Base-by-base conservation (phyloP, 2,888 invertebrate species). In the Sipha maydis region DNA sequence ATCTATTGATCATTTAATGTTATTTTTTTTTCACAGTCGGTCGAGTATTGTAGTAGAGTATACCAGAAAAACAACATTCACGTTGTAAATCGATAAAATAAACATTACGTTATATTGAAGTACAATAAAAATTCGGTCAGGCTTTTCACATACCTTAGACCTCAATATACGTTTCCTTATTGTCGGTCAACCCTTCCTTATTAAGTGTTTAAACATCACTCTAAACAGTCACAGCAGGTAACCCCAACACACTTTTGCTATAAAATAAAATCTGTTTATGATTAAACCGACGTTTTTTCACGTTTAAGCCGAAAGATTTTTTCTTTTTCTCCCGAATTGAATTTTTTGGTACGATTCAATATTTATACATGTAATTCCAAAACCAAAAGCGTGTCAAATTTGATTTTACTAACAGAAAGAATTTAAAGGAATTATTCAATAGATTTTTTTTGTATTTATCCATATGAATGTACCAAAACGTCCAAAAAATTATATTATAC, bases 151-250 rank as follows among this genome's bases (percentile, higher is more conserved):
- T 48, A 67, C 85, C 78, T 7, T 31, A 78, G 31, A 78, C 69
- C 7, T 56, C 14, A 54, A 14, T 71, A 69, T 7, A 11, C 21
- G 19, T 73, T 88, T 88, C 88, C 88, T 79, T 75, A 88, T 80
- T 80, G 88, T 41, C 31, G 28, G 28, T n/a, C 61, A 88, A 80
- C 80, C 88, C 88, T 88, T 88, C 88, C 88, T 88, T 88, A 88
- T 88, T 88, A 75, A 61, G 88, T 80, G 79, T 80, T 88, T 88
- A 75, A 61, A 75, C 41, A 41, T 69, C 31, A 28, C 38, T 54
- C 56, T 61, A 54, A 54, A 69, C 28, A 19, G 38, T 75, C 88
- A 3, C 88, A 82, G 73, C 88, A 75, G 80, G 88, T 75, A 56
- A 80, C 28, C 80, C 75, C 88, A 34, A 88, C 79, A 88, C 80